Conservation (phyloP, 2,888 invertebrate genomes). For the Megamerina dolium region DNA sequence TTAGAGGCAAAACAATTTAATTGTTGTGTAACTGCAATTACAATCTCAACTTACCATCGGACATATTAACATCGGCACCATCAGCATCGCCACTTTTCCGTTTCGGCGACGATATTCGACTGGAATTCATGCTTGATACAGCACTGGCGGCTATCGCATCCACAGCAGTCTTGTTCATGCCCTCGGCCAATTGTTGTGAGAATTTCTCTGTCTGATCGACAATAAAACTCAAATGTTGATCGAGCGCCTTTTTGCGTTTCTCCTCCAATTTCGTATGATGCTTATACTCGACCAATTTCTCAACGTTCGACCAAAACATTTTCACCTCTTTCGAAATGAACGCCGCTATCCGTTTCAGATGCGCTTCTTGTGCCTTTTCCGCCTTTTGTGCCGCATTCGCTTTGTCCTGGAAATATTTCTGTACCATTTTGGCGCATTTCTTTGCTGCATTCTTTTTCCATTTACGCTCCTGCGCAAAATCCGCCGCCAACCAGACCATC, state of each 20-base stretch:
- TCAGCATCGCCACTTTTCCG: conserved; percentile 27
- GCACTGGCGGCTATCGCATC: conserved; percentile 32
- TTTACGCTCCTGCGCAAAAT: conserved; percentile 95
- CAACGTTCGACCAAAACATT: conserved; percentile 93
- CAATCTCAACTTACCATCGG: conserved; percentile 51
- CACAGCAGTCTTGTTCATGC: conserved; percentile 60
- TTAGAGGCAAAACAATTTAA: conserved; percentile 11
- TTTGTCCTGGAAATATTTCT: conserved; percentile 87
- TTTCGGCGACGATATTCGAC: conserved; percentile 50
- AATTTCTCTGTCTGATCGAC: conserved; percentile 98
- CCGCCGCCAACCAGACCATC: conserved; percentile 97
- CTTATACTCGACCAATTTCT: conserved; percentile 94
- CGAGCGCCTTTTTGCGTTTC: conserved; percentile 88
- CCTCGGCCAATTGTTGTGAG: conserved; percentile 83
- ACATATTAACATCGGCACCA: conserved; percentile 22
- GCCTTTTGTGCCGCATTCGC: conserved; percentile 83
- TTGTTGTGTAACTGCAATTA: not conserved
- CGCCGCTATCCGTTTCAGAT: conserved; percentile 78
- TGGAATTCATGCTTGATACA: conserved; percentile 51
- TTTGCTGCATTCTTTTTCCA: conserved; percentile 96
- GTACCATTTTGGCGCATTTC: conserved; percentile 85
- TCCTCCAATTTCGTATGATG: conserved; percentile 88
- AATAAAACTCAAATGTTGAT: conserved; percentile 94
- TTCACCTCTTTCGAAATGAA: conserved; percentile 89
- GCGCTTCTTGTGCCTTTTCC: conserved; percentile 84